Percentiles rank a stretch among this genome's conserved stretches.
These are phyloP conservation scores for Meteorus sp. DNA, from an alignment of 1,140 invertebrate species.

Conservation along the genomic window DNA sequence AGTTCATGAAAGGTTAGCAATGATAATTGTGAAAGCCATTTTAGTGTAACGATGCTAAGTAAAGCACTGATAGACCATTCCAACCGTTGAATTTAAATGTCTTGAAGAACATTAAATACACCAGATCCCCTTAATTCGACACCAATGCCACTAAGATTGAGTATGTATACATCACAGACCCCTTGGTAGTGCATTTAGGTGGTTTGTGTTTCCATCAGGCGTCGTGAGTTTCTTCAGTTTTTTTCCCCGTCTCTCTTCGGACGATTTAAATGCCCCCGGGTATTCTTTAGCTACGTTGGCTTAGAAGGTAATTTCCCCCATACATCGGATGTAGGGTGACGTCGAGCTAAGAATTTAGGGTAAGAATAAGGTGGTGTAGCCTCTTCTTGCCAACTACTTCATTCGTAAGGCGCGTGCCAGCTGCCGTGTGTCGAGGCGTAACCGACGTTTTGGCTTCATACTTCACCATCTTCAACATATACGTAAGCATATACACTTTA, in stretches of 20 bases:
- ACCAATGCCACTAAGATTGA: constrained; percentile 34
- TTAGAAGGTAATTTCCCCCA: constrained; percentile 31
- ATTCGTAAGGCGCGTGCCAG: constrained; percentile 54
- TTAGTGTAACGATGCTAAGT: too few relatives aligned
- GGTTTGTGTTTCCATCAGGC: constrained; percentile 42
- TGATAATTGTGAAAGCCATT: too few relatives aligned
- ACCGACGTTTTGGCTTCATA: constrained; percentile 57
- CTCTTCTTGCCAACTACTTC: constrained; percentile 7
- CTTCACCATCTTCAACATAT: constrained; percentile 10
- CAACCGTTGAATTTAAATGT: constrained; percentile 10
- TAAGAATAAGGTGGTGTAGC: constrained; percentile 12
- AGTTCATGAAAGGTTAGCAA: too few relatives aligned
- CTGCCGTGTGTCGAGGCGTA: constrained; percentile 56
- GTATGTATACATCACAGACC: constrained; percentile 41
- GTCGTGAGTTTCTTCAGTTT: too few relatives aligned
- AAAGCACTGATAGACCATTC: too few relatives aligned
- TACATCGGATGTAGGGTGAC: constrained; percentile 26
- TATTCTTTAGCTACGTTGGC: constrained; percentile 34
- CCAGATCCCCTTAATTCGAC: constrained; percentile 30
- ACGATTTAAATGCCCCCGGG: constrained; percentile 58
- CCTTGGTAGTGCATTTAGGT: constrained; percentile 53
- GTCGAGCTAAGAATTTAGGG: constrained; percentile 22
- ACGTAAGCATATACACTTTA: too few relatives aligned
- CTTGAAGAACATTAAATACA: background rate
- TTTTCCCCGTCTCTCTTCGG: too few relatives aligned